A percentile compares a stretch with the other conserved stretches of the same genome.
Evolutionary conservation across 23 tunicate species (phyloP).

Genomic region (Ciona savignyi): DNA sequence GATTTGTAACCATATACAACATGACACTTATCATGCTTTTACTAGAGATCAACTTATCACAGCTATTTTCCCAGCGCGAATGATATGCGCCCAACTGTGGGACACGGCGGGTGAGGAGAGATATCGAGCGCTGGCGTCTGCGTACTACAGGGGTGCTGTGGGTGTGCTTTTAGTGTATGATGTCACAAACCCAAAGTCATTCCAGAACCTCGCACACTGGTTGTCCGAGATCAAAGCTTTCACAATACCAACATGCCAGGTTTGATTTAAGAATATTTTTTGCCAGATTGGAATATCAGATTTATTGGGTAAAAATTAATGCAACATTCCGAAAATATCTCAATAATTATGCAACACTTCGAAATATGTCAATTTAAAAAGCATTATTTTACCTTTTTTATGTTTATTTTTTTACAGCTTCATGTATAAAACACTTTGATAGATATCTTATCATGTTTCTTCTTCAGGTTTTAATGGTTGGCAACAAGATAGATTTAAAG

Average conservation of each 20-base stretch:
- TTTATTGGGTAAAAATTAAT: too few relatives aligned
- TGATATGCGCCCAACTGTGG: slow-evolving; percentile 87
- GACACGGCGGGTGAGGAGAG: slow-evolving; percentile 97
- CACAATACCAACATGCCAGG: slow-evolving; percentile 69
- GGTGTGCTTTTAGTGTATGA: slow-evolving; percentile 94
- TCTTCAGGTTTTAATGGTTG: slow-evolving; percentile 63
- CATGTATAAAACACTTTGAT: too few relatives aligned
- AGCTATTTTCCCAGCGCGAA: too few relatives aligned
- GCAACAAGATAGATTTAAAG: slow-evolving; percentile 71
- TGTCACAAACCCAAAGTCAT: slow-evolving; percentile 73
- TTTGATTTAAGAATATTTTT: slow-evolving; percentile 2
- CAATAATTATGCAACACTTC: too few relatives aligned
- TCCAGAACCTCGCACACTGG: slow-evolving; percentile 84
- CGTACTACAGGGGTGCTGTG: slow-evolving; percentile 91
- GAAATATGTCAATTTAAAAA: too few relatives aligned
- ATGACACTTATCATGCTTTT: too few relatives aligned
- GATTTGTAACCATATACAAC: too few relatives aligned
- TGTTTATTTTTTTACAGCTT: too few relatives aligned
- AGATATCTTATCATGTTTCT: neutral
- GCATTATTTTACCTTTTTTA: too few relatives aligned
- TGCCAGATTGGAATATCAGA: too few relatives aligned
- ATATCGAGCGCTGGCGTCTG: slow-evolving; percentile 91
- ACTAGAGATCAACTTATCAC: too few relatives aligned
- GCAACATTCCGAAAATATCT: too few relatives aligned
- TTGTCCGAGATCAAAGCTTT: slow-evolving; percentile 77